Base-by-base conservation (phyloP, 2,888 invertebrate genomes). In the Papilio gigon region DNA sequence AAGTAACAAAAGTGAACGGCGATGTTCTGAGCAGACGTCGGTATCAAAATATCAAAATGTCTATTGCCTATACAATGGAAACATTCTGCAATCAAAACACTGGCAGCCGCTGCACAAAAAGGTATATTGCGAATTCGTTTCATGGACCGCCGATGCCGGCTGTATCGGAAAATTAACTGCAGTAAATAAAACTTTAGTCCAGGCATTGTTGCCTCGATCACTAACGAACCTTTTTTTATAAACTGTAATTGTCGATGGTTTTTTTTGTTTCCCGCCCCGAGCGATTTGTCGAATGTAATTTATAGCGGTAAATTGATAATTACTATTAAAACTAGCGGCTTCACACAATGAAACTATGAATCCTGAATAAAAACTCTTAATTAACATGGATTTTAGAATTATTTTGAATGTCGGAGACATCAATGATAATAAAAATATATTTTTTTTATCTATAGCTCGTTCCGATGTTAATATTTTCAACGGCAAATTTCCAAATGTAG, bases 81-180 rank as follows among this genome's bases (percentile, higher is more conserved):
- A 30, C 11, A 62, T 30, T 60, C 27, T 33, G 62, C 44, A 62
- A 62, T 42, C 62, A 62, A 62, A 62, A 37, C 25, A 37, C 53
- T 64, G n/a, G 22, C 64, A 40, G 40, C n/a, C 22, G 64, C 53
- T 53, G 64, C 37, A 53, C 37, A 53, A 53, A 35, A 27, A 63
- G 25, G 63, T 22, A 53, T 27, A 64, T 62, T 62, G 62, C 35
- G 20, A 62, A 47, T 60, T 60, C 33, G 64, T 37, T 64, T 50
- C 35, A 63, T 63, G 47, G 47, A 30, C 33, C 47, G 63, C n/a
- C 40, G 53, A 64, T 35, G 63, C 50, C 50, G 47, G n/a, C 53
- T 53, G 64, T 53, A 64, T 64, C 64, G 64, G 37, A 27, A 64
- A 64, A 53, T 64, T 50, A 64, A 53, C 64, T 53, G 53, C 50